Evolutionary conservation across 2,113 vertebrate genomes (phyloP).

Genomic region (Xiphias gladius): DNA sequence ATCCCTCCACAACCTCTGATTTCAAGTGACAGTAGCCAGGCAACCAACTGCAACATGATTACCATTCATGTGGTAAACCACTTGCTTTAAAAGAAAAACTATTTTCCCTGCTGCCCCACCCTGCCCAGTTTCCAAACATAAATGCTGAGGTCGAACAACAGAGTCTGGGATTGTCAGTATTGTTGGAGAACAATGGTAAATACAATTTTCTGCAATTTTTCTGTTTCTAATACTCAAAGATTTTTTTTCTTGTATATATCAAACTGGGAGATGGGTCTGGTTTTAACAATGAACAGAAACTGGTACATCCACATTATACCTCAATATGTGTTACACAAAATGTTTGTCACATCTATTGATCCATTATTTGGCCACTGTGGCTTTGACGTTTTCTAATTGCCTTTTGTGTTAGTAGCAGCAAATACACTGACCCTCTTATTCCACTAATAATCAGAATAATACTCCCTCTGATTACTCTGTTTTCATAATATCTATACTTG

Average conservation of each 20-base stretch:
- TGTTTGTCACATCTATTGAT: constrained; percentile 9
- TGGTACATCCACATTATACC: neutral
- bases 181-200: constrained; percentile 32
- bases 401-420: constrained; percentile 23
- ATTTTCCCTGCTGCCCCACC: constrained; percentile 31
- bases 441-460: constrained; percentile 16
- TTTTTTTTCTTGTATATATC: neutral
- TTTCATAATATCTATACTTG: constrained; percentile 17
- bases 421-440: constrained; percentile 31
- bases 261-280: constrained; percentile 6
- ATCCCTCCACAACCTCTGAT: constrained; percentile 27
- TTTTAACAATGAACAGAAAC: constrained; percentile 1
- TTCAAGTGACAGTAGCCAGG: constrained; percentile 61
- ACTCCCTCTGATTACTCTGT: constrained; percentile 13
- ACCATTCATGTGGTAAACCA: constrained; percentile 64
- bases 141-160: constrained; percentile 34
- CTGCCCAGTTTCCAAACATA: constrained; percentile 39
- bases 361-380: constrained; percentile 9
- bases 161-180: neutral
- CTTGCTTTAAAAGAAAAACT: constrained; percentile 64
- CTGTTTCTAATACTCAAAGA: neutral
- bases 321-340: constrained; percentile 9
- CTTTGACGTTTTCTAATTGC: constrained; percentile 26
- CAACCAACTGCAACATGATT: constrained; percentile 52
- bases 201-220: constrained; percentile 45